A percentile compares a stretch with the other conserved stretches of the same genome.
Conservation (phyloP, 1,140 invertebrate species). For the Drosophila orena region DNA sequence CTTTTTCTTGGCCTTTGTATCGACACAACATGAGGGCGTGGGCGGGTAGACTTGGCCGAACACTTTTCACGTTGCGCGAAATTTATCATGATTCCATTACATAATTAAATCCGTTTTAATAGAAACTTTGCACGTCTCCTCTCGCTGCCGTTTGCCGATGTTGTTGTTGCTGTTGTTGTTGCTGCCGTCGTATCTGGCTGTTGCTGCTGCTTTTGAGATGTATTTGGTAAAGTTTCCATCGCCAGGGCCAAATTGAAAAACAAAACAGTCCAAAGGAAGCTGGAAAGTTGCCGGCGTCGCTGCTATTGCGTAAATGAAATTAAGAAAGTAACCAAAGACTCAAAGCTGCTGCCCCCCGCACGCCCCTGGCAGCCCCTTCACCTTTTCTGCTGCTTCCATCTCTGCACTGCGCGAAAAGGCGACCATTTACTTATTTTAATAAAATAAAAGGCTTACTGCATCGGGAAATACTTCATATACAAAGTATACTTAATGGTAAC, state of each 20-base stretch:
- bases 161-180: too few species aligned
- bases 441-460: too few species aligned
- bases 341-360: slow-evolving; percentile 52
- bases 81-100: slow-evolving; percentile 84
- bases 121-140: slow-evolving; percentile 77
- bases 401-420: slow-evolving; percentile 2
- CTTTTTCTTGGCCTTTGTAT: slow-evolving; percentile 47
- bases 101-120: slow-evolving; percentile 84
- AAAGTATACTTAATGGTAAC: too few species aligned
- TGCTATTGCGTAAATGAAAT: slow-evolving; percentile 76
- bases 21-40: slow-evolving; percentile 20
- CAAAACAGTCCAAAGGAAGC: slow-evolving; percentile 75
- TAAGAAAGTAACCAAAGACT: slow-evolving; percentile 82
- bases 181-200: slow-evolving; percentile 30
- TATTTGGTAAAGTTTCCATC: slow-evolving; percentile 78
- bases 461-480: not conserved
- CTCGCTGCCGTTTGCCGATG: slow-evolving; percentile 48
- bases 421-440: not conserved
- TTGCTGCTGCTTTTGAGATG: slow-evolving; percentile 73
- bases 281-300: slow-evolving; percentile 68
- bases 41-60: slow-evolving; percentile 51
- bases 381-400: slow-evolving; percentile 25
- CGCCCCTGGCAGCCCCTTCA: slow-evolving; percentile 11
- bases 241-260: slow-evolving; percentile 75
- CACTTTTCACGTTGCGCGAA: slow-evolving; percentile 83